Base-by-base conservation (phyloP, 2,113 vertebrate genomes). In the Shinisaurus crocodilurus region DNA sequence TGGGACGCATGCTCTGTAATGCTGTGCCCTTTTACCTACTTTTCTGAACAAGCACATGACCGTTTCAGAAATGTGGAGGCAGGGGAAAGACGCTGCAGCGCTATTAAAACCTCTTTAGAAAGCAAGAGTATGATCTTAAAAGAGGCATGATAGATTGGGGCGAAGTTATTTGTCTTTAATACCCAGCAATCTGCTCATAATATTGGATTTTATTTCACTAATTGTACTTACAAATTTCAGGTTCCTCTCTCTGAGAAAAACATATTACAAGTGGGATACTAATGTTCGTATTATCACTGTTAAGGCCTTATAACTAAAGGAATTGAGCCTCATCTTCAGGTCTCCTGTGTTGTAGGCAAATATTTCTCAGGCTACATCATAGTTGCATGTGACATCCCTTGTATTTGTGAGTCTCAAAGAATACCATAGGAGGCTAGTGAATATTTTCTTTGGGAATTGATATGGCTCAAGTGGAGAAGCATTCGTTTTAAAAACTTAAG, bases 11-110 rank as follows among this genome's bases (percentile, higher is more conserved):
- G 50, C 91, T 90, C 92, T 10, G 79, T 63, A 13, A 63, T 74
- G 16, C 23, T 0, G 15, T 72, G 92, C 94, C 94, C 94, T 96
- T 96, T 96, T 7, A 29, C 95, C 96, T 86, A 93, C 90, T 96
- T 96, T 3, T 88, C 65, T 80, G 6, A 1, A 90, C 54, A 0
- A 32, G 25, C 92, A 87, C 69, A 92, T 79, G 91, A 91, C 83
- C 0, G 72, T 15, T 32, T 67, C 37, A 83, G 90, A 93, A 95
- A 94, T 92, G 95, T 83, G 0, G 87, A 84, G 80, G 48, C 88
- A n/a, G 82, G 92, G 94, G 95, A 94, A 94, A 60, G 90, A 81
- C 0, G 0, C 18, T 5, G 87, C 90, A 27, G 92, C 63, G 3
- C 1, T 85, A 69, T 57, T 48, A 83, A 43, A 13, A 84, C 76